These are phyloP conservation scores for Temnothorax curvispinosus DNA, from an alignment of 1,140 invertebrate genomes.

Conservation along the genomic window DNA sequence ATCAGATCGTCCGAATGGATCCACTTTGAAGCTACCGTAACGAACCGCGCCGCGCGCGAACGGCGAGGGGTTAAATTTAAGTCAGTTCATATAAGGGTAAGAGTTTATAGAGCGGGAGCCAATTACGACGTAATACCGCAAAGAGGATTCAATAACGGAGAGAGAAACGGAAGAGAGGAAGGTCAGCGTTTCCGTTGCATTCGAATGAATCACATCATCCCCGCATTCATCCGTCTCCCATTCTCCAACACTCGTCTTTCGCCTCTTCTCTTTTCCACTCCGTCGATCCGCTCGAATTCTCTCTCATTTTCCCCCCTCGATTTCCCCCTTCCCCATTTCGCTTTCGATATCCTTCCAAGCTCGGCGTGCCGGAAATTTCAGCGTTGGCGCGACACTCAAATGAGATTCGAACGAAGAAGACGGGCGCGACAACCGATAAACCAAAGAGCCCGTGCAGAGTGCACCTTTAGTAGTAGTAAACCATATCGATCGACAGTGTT, in stretches of 20 bases:
- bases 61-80: constrained; percentile 42
- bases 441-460: constrained; percentile 57
- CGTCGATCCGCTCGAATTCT: neutral
- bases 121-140: constrained; percentile 38
- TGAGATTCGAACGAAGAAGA: constrained; percentile 53
- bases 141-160: constrained; percentile 50
- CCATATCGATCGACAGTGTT: constrained; percentile 63
- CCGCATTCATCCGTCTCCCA: neutral
- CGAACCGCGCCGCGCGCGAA: neutral
- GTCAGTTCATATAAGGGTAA: constrained; percentile 47
- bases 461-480: constrained; percentile 66
- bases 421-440: constrained; percentile 64
- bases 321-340: neutral
- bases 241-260: neutral
- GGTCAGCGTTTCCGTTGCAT: constrained; percentile 30
- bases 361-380: constrained; percentile 38
- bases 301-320: neutral
- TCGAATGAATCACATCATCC: neutral
- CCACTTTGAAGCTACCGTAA: constrained; percentile 15
- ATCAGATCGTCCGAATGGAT: constrained; percentile 20
- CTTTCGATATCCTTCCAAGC: constrained; percentile 5
- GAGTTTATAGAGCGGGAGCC: constrained; percentile 45
- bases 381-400: constrained; percentile 51
- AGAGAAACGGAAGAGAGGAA: constrained; percentile 16
- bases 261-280: neutral